Evolutionary conservation across 2,797 vertebrate species (phyloP).

Genomic region (Galago senegalensis): DNA sequence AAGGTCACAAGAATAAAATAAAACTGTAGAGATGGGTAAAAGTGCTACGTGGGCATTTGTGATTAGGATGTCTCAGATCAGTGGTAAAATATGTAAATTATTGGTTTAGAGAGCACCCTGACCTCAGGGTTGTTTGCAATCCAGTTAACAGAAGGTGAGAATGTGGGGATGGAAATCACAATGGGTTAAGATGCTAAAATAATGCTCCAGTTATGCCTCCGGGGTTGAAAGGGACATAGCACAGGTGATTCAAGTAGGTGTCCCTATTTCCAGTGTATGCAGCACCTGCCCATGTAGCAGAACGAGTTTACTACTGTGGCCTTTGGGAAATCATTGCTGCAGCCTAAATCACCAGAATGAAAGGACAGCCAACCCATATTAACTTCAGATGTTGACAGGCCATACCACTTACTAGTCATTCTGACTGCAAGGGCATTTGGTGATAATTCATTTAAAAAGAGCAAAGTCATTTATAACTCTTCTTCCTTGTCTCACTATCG

Average conservation of each 20-base stretch:
- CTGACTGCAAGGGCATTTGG: neutral
- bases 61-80: neutral
- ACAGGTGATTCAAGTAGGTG: conserved; percentile 1
- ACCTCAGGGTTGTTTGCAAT: conserved; percentile 25
- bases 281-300: conserved; percentile 1
- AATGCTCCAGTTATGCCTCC: conserved; percentile 22
- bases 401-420: neutral
- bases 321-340: conserved; percentile 42
- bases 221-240: conserved; percentile 21
- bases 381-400: neutral
- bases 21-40: neutral
- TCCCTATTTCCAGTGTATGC: neutral
- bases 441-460: conserved; percentile 31
- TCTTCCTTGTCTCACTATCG: neutral
- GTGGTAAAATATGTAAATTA: neutral
- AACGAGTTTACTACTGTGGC: neutral
- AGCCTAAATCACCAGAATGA: neutral
- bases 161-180: conserved; percentile 25
- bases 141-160: neutral
- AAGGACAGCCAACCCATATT: neutral
- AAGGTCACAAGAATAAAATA: conserved; percentile 28
- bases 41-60: neutral
- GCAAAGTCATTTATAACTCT: neutral
- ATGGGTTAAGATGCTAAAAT: neutral
- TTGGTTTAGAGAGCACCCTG: neutral